Evolutionary conservation across 2,888 invertebrate species (phyloP).

Genomic region (Diachrysia chrysitis): DNA sequence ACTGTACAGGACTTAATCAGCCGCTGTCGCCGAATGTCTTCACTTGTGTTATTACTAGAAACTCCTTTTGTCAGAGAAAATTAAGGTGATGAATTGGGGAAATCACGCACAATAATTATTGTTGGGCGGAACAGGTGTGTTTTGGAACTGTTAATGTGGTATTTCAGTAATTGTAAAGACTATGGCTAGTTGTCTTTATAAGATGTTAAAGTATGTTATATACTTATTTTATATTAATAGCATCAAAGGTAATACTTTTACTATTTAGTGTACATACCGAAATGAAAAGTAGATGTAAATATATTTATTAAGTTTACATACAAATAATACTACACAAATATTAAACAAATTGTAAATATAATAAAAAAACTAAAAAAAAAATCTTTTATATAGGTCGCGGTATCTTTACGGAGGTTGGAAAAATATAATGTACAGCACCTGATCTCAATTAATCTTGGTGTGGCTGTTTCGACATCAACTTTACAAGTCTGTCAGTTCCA

Average conservation of each 20-base stretch:
- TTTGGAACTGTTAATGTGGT: background rate
- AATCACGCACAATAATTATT: no score
- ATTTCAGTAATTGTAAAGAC: background rate
- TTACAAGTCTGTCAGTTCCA: background rate
- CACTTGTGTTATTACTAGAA: slow-evolving; percentile 55
- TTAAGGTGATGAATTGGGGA: slow-evolving; percentile 45
- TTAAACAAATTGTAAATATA: no score
- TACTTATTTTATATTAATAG: no score
- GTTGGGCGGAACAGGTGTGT: background rate
- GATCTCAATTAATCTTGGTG: slow-evolving; percentile 3
- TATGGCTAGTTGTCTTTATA: background rate
- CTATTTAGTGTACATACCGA: no score
- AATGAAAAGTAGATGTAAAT: no score
- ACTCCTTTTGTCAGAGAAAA: slow-evolving; percentile 47
- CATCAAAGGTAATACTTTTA: no score
- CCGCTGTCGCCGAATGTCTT: slow-evolving; percentile 62
- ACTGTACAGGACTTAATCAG: slow-evolving; percentile 63
- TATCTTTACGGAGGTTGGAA: background rate
- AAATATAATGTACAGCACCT: background rate
- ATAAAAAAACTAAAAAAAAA: no score
- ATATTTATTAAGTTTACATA: no score
- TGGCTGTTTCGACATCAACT: background rate
- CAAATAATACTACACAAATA: no score
- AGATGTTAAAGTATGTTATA: background rate
- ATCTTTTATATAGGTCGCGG: background rate